phyloP scores from a whole-genome alignment of 1,140 invertebrate species.

The Plutomurus gul region DNA sequence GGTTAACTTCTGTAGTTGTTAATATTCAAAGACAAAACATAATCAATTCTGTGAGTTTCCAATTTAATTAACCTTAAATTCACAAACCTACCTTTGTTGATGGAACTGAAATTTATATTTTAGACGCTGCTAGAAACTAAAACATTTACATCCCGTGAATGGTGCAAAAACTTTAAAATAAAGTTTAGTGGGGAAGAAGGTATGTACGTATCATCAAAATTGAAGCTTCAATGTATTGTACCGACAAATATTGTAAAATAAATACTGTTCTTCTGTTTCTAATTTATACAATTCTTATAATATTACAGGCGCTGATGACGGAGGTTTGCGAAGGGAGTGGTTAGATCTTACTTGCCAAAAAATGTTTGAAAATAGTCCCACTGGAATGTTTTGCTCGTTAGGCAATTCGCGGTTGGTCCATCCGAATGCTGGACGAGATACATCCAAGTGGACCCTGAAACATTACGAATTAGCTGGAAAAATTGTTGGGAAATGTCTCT shows the following conservation, averaged over 20 bases:
- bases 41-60: slow-evolving; percentile 44
- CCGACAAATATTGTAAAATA: background rate
- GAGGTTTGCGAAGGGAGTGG: slow-evolving; percentile 89
- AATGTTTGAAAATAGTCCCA: slow-evolving; percentile 68
- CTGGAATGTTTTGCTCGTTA: slow-evolving; percentile 69
- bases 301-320: slow-evolving; percentile 94
- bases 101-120: slow-evolving; percentile 42
- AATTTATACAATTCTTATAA: background rate
- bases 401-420: slow-evolving; percentile 72
- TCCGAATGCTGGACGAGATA: slow-evolving; percentile 77
- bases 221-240: background rate
- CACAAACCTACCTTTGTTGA: too few relatives aligned
- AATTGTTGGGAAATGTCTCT: slow-evolving; percentile 90
- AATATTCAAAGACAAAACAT: slow-evolving; percentile 33
- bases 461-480: slow-evolving; percentile 92
- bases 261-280: background rate
- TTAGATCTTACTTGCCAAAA: slow-evolving; percentile 84
- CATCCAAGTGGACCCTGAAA: slow-evolving; percentile 77
- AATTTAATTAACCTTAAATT: too few relatives aligned
- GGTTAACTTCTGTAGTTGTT: slow-evolving; percentile 76
- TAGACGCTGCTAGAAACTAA: slow-evolving; percentile 82
- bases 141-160: slow-evolving; percentile 76
- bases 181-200: slow-evolving; percentile 84
- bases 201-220: too few relatives aligned
- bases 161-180: slow-evolving; percentile 92